Evolutionary conservation across 2,888 invertebrate species (phyloP).

Genomic region (Coelinius sp.): DNA sequence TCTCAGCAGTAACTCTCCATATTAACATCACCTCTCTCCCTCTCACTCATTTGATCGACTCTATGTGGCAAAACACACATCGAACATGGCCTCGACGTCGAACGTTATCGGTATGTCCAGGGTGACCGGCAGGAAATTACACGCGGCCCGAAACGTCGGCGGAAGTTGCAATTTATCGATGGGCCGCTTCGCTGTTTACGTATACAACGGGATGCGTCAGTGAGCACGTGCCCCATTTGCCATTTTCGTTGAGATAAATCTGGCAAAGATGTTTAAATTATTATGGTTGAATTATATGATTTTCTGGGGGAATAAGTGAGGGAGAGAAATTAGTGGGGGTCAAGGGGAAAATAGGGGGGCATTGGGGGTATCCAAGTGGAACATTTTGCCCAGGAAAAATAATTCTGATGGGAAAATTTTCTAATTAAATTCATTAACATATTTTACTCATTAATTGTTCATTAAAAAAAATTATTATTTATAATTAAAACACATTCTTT

Average conservation of each 20-base stretch:
- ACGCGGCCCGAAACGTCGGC: slow-evolving; percentile 64
- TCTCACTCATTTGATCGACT: not conserved
- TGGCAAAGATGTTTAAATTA: not conserved
- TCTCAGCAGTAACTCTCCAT: slow-evolving; percentile 18
- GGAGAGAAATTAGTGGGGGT: not conserved
- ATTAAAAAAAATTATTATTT: not conserved
- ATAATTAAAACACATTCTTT: not conserved
- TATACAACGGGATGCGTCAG: slow-evolving; percentile 27
- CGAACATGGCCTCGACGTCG: slow-evolving; percentile 41
- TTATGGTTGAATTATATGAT: not conserved
- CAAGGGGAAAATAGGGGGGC: not conserved
- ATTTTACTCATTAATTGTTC: too few relatives aligned
- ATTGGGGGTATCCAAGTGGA: too few relatives aligned
- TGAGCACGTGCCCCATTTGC: slow-evolving; percentile 30
- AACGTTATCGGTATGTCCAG: slow-evolving; percentile 49
- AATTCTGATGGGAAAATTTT: too few relatives aligned
- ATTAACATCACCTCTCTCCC: not conserved
- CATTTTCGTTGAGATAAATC: slow-evolving; percentile 14
- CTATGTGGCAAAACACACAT: slow-evolving; percentile 1
- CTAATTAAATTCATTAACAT: too few relatives aligned
- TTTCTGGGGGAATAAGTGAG: not conserved
- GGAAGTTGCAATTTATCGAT: slow-evolving; percentile 71
- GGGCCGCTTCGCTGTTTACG: slow-evolving; percentile 26
- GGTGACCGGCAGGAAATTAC: slow-evolving; percentile 67
- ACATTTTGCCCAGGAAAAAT: too few relatives aligned